Evolutionary conservation across 2,113 vertebrate genomes (phyloP).

Genomic region (Thinocorus orbignyianus): DNA sequence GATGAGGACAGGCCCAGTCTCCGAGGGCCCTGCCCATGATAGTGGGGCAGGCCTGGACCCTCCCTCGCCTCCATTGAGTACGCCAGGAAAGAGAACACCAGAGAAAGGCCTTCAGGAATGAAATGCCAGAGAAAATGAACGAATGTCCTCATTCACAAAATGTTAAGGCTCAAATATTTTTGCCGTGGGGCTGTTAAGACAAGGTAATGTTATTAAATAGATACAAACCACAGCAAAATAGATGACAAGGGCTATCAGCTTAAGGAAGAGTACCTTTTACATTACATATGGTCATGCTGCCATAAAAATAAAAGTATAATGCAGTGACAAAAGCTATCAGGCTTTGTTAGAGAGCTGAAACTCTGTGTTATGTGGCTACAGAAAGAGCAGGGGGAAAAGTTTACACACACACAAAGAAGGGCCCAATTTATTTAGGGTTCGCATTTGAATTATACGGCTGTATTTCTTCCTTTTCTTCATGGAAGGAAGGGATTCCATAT

Average conservation of each 20-base stretch:
- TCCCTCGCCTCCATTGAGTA: fast-evolving
- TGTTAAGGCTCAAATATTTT: not conserved
- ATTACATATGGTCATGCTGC: not conserved
- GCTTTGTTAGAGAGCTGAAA: not conserved
- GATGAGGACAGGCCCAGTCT: no score
- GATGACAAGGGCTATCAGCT: not conserved
- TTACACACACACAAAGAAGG: constrained; percentile 6
- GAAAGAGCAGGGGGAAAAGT: not conserved
- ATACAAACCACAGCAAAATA: not conserved
- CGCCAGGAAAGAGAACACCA: fast-evolving
- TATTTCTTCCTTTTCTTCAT: constrained; percentile 47
- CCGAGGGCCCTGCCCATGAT: fast-evolving
- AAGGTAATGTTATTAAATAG: not conserved
- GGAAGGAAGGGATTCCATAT: constrained; percentile 25
- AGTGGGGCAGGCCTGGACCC: not conserved
- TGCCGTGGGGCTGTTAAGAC: not conserved
- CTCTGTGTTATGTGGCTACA: not conserved
- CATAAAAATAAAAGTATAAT: not conserved
- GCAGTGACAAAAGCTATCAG: not conserved
- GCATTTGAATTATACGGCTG: constrained; percentile 34
- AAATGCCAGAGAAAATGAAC: not conserved
- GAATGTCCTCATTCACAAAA: not conserved
- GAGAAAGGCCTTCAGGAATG: not conserved
- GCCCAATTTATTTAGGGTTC: not conserved
- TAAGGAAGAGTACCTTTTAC: not conserved